Percentiles rank a stretch among this genome's conserved stretches.
phyloP scores from a whole-genome alignment of 2,888 invertebrate species.

The Pseudococcus jackbeardsleyi region DNA sequence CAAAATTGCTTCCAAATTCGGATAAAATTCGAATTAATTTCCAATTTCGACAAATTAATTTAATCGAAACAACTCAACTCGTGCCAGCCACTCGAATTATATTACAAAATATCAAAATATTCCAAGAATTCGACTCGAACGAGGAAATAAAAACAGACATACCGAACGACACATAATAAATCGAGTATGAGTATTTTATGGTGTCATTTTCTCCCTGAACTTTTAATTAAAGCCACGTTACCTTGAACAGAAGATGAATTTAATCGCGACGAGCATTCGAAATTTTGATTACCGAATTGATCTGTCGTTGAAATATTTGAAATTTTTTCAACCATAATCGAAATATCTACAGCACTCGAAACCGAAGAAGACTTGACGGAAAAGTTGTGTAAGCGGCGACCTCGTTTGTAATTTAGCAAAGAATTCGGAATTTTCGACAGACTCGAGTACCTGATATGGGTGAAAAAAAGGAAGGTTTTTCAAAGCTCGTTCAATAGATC shows the following conservation, averaged over 20 bases:
- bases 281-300: neutral
- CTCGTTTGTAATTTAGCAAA: constrained; percentile 14
- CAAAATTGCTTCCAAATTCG: neutral
- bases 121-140: neutral
- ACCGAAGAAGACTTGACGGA: neutral
- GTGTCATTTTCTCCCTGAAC: neutral
- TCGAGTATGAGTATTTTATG: neutral
- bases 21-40: neutral
- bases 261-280: neutral
- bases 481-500: neutral
- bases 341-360: neutral
- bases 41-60: neutral
- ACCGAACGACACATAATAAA: neutral
- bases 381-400: constrained; percentile 4
- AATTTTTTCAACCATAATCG: neutral
- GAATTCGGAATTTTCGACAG: neutral
- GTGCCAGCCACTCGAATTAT: neutral
- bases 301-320: constrained; percentile 1
- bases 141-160: neutral
- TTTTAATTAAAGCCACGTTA: neutral
- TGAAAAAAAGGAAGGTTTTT: neutral
- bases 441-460: too few species aligned
- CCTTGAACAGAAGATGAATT: constrained; percentile 10
- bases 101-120: neutral
- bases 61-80: neutral